Conservation (phyloP, 2,113 vertebrate species). For the Syngnathoides biaculeatus region DNA sequence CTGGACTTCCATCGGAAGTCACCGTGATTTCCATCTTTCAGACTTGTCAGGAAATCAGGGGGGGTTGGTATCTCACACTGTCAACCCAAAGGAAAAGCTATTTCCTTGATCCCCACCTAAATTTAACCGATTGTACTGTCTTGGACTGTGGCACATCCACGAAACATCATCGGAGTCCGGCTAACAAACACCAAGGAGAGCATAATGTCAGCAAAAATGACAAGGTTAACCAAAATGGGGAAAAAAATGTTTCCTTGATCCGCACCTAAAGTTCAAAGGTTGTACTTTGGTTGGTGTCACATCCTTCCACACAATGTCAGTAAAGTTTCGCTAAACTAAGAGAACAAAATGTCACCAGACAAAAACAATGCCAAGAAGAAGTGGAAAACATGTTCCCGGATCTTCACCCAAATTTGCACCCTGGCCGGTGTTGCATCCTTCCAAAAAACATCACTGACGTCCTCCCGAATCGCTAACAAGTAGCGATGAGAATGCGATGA, state of each 20-base stretch:
- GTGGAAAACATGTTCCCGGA: background rate
- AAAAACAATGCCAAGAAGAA: background rate
- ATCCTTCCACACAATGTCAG: background rate
- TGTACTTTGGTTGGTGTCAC: background rate
- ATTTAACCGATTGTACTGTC: background rate
- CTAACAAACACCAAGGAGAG: background rate
- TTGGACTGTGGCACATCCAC: background rate
- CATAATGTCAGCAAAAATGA: background rate
- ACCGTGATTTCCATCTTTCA: background rate
- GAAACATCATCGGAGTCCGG: background rate
- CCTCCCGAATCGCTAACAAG: background rate
- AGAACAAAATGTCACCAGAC: background rate
- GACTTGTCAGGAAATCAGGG: background rate
- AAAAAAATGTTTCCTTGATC: background rate
- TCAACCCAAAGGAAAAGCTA: background rate
- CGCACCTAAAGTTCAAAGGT: background rate
- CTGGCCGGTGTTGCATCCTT: background rate
- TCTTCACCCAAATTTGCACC: background rate
- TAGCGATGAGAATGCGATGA: background rate
- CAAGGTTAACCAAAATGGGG: background rate
- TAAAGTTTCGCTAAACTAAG: background rate
- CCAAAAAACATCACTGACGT: background rate
- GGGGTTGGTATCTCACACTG: background rate
- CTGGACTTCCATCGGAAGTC: background rate
- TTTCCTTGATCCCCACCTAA: slow-evolving; percentile 1